A percentile compares a stretch with the other conserved stretches of the same genome.
Conservation (phyloP, 2,888 invertebrate genomes). For the Amphipoea oculea region DNA sequence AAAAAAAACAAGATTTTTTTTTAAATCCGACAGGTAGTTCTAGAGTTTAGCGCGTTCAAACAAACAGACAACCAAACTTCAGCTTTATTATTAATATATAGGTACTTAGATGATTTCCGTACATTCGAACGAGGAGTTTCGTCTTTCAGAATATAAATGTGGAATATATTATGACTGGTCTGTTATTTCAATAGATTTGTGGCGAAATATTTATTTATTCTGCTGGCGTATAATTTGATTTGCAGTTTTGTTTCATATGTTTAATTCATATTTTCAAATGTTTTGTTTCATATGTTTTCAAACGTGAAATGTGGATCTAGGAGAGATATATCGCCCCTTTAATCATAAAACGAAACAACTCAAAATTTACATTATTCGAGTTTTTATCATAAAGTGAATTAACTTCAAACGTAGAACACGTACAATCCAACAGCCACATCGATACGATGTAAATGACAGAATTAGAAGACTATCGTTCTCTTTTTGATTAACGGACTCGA, state of each 20-base stretch:
- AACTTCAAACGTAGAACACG: too few relatives aligned
- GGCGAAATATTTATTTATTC: constrained; percentile 23
- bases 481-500: too few relatives aligned
- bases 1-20: background rate
- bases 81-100: background rate
- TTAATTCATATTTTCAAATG: too few relatives aligned
- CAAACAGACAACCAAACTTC: background rate
- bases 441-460: too few relatives aligned
- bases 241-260: background rate
- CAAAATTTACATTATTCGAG: too few relatives aligned
- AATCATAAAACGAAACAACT: too few relatives aligned
- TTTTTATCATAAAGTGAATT: too few relatives aligned
- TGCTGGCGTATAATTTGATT: background rate
- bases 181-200: constrained; percentile 2
- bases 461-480: too few relatives aligned
- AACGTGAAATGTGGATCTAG: too few relatives aligned
- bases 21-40: background rate
- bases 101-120: constrained; percentile 3
- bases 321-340: too few relatives aligned
- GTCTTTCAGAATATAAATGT: constrained; percentile 26
- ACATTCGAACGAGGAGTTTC: constrained; percentile 1
- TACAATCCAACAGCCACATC: too few relatives aligned
- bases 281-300: too few relatives aligned
- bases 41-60: background rate
- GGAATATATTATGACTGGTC: constrained; percentile 7